Evolutionary conservation across 2,113 vertebrate genomes (phyloP), one percentile per base, ranked within the genome.

Genomic region (Sebastes fasciatus): DNA sequence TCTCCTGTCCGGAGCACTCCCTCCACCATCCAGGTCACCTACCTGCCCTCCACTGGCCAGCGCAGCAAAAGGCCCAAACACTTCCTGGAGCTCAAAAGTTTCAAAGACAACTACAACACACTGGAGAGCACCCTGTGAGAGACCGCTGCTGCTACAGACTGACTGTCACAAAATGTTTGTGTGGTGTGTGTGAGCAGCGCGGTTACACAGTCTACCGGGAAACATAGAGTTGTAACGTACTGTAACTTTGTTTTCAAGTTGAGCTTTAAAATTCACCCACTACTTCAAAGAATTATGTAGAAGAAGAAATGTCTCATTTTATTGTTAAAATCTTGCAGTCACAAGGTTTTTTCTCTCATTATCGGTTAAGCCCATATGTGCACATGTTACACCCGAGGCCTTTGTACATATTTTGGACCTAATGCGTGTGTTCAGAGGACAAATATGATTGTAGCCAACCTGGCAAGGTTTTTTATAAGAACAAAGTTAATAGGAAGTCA

Each of bases 91-190:
- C 95, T 99, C 77, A 99, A 99, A 93, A 99, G 96, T 91, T 99
- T 99, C 90, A 99, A 99, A 89, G 98, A 99, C 94, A 99, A 99
- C 91, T 99, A 99, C 88, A 99, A 99, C 91, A 99, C 98, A 0
- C 86, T 99, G 90, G 98, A 99, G 93, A 99, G 98, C 91, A 99
- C 98, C 85, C 93, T 99, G 92, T 98, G 89, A 94, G 23, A 65
- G 19, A 7, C 14, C n/a, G 49, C 21, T 17, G 45, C 21, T 17
- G 16, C 42, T 54, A 21, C 19, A 0, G 26, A 54, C 54, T 2
- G 19, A 55, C 17, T n/a, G 12, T 11, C 6, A 12, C 10, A 67
- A 4, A 11, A 26, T 60, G 61, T 12, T 43, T 54, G 46, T 43
- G 2, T 62, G 55, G 5, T 48, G 49, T 34, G 83, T 48, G 58